Evolutionary conservation across 2,797 vertebrate genomes (phyloP).

Genomic region (Tangara arthus): DNA sequence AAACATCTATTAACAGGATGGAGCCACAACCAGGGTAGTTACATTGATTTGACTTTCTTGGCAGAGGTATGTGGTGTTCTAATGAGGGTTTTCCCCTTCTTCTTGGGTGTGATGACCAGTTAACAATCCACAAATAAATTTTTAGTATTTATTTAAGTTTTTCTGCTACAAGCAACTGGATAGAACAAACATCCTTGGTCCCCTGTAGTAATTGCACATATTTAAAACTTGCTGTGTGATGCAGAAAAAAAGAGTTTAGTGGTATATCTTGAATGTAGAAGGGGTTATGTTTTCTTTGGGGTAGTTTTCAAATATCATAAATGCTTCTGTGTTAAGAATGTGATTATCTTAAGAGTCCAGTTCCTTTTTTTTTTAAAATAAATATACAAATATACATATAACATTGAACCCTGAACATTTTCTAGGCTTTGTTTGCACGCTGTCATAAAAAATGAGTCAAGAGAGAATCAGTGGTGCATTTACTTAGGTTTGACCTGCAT

Average conservation of each 20-base stretch:
- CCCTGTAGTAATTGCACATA: not conserved
- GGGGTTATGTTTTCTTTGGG: not conserved
- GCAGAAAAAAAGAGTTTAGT: not conserved
- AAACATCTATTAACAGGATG: not conserved
- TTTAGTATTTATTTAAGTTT: not conserved
- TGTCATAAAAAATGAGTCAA: not conserved
- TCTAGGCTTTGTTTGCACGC: not conserved
- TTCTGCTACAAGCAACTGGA: not conserved
- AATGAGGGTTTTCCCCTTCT: not conserved
- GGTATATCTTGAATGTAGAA: not conserved
- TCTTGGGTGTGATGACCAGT: not conserved
- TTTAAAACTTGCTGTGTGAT: not conserved
- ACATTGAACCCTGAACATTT: not conserved
- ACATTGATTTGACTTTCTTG: not conserved
- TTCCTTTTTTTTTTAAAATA: fast-evolving
- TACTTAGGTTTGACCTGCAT: not conserved
- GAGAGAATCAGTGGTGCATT: not conserved
- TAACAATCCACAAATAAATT: not conserved
- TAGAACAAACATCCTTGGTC: not conserved
- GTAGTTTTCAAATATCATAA: not conserved
- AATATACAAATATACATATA: not conserved
- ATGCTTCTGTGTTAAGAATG: not conserved
- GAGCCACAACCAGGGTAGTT: not conserved
- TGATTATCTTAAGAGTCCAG: not conserved
- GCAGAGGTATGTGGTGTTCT: not conserved